Percentiles rank a stretch among this genome's conserved stretches.
Conservation (phyloP, 2,888 invertebrate species). For the Pemphredon lugubris region DNA sequence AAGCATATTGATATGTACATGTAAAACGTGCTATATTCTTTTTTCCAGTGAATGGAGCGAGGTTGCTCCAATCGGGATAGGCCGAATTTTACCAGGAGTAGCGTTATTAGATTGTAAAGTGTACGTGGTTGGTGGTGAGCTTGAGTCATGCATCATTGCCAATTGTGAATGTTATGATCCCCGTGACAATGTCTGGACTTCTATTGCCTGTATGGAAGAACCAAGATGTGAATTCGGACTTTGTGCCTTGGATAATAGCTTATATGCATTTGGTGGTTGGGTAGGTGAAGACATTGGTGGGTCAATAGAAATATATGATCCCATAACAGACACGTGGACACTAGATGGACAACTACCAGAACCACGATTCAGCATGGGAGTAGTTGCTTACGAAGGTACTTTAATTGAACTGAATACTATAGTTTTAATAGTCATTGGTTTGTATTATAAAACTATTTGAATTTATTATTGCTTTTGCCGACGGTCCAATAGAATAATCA, state of each 20-base stretch:
- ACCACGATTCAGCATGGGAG: constrained; percentile 95
- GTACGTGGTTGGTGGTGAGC: constrained; percentile 95
- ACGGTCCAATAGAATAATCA: neutral
- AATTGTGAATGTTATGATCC: constrained; percentile 93
- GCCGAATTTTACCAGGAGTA: constrained; percentile 93
- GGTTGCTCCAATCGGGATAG: constrained; percentile 90
- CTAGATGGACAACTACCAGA: constrained; percentile 90
- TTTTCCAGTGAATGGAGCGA: constrained; percentile 88
- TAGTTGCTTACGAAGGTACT: constrained; percentile 90
- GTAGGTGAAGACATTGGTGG: constrained; percentile 95
- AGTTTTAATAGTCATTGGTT: neutral
- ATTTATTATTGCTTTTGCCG: neutral
- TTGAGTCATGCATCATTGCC: constrained; percentile 93
- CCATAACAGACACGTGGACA: constrained; percentile 89
- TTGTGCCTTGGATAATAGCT: constrained; percentile 90
- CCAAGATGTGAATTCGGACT: constrained; percentile 95
- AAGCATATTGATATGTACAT: no score
- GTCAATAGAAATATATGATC: constrained; percentile 93
- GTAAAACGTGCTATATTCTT: neutral
- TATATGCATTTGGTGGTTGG: constrained; percentile 97
- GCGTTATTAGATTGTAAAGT: constrained; percentile 92
- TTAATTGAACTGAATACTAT: neutral
- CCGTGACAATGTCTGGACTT: constrained; percentile 83
- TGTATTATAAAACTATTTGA: neutral
- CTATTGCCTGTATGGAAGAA: constrained; percentile 85